Percentiles rank a stretch among this genome's conserved stretches.
Evolutionary conservation across 2,888 invertebrate species (phyloP).

Genomic region (Hirtodrosophila confusa): DNA sequence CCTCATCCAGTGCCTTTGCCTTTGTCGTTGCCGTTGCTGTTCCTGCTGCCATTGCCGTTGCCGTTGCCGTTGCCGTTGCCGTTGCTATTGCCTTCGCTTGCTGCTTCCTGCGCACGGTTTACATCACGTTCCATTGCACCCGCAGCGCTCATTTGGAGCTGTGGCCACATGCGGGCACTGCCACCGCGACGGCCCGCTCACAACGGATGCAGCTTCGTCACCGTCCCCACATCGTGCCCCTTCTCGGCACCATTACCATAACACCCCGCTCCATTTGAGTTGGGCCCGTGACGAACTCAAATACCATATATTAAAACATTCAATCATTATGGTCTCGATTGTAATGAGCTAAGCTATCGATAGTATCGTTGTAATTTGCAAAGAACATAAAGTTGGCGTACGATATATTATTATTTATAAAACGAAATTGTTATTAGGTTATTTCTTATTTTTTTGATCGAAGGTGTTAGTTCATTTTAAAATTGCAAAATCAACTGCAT

Average conservation of each 20-base stretch:
- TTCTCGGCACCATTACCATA: neutral
- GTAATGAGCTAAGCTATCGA: too few species aligned
- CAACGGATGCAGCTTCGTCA: constrained; percentile 10
- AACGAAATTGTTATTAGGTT: too few species aligned
- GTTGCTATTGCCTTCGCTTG: neutral
- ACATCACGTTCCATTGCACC: constrained; percentile 48
- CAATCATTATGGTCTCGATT: too few species aligned
- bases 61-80: neutral
- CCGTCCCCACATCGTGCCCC: neutral
- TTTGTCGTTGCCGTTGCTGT: neutral
- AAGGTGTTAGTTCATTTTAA: too few species aligned
- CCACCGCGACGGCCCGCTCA: neutral
- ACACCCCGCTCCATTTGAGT: neutral
- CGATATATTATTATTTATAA: too few species aligned
- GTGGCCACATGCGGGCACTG: constrained; percentile 52
- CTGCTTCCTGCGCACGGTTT: constrained; percentile 26
- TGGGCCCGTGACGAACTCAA: too few species aligned
- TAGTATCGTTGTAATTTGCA: too few species aligned
- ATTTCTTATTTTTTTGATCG: too few species aligned
- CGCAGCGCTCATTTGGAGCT: constrained; percentile 47
- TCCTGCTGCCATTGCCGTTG: constrained; percentile 2
- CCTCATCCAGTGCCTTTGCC: constrained; percentile 19
- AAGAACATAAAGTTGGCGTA: too few species aligned
- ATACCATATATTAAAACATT: too few species aligned
- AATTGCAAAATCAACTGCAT: too few species aligned